These are phyloP conservation scores for Sebastes aleutianus DNA, from an alignment of 2,797 vertebrate species.

Conservation along the genomic window DNA sequence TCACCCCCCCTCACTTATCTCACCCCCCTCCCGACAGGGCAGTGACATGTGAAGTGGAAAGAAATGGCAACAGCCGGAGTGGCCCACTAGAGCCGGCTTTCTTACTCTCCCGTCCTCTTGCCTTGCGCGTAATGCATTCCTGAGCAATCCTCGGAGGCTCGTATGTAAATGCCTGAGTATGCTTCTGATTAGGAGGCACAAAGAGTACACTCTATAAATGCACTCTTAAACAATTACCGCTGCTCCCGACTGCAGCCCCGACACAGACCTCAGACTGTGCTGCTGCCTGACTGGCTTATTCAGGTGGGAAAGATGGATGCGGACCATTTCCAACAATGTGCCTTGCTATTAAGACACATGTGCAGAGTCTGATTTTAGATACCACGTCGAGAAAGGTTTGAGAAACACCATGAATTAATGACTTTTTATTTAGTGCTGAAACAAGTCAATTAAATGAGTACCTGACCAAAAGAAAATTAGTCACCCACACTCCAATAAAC, in stretches of 20 bases:
- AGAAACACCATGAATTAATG: not conserved
- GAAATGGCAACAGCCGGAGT: conserved; percentile 43
- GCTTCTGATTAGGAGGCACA: conserved; percentile 81
- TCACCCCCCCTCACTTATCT: conserved; percentile 33
- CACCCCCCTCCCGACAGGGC: conserved; percentile 22
- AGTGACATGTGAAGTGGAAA: conserved; percentile 74
- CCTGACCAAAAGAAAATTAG: not conserved
- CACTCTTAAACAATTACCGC: conserved; percentile 81
- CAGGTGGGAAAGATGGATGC: conserved; percentile 52
- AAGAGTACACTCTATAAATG: conserved; percentile 82
- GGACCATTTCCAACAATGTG: conserved; percentile 50
- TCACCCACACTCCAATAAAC: not conserved
- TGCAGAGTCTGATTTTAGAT: conserved; percentile 5
- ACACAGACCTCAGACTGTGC: conserved; percentile 64
- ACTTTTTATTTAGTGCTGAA: not conserved
- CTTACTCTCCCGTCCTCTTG: conserved; percentile 29
- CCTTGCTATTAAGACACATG: conserved; percentile 11
- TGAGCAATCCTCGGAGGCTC: conserved; percentile 69
- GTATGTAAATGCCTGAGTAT: conserved; percentile 76
- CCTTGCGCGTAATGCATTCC: conserved; percentile 70
- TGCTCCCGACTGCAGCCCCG: conserved; percentile 65
- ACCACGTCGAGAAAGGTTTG: not conserved
- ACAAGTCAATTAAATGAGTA: not conserved
- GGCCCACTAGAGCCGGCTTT: conserved; percentile 14
- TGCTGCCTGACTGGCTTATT: conserved; percentile 48